Conservation (phyloP, 2,888 invertebrate genomes). For the Hirtodrosophila confusa region DNA sequence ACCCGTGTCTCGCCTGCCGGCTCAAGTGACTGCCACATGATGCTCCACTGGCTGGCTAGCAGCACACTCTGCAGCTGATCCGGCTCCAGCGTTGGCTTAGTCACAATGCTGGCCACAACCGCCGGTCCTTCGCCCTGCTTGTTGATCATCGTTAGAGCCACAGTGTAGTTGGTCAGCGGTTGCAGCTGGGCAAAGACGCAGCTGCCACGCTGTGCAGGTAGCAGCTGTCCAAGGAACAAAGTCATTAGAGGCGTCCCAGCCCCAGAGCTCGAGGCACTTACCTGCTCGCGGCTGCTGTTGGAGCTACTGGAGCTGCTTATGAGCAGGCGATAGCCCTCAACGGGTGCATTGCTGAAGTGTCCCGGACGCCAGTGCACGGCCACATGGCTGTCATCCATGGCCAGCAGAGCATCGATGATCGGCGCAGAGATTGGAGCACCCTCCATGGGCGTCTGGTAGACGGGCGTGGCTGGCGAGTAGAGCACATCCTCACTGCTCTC, state of each 20-base stretch:
- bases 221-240: slow-evolving; percentile 21
- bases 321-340: slow-evolving; percentile 91
- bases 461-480: slow-evolving; percentile 90
- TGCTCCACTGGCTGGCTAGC: slow-evolving; percentile 45
- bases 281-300: slow-evolving; percentile 88
- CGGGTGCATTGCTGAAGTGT: slow-evolving; percentile 93
- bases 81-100: slow-evolving; percentile 17
- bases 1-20: slow-evolving; percentile 61
- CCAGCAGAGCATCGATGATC: slow-evolving; percentile 89
- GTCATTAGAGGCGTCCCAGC: too few relatives aligned
- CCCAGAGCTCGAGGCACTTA: slow-evolving; percentile 69
- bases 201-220: slow-evolving; percentile 45
- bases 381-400: slow-evolving; percentile 92
- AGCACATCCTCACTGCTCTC: slow-evolving; percentile 88
- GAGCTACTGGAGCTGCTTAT: slow-evolving; percentile 12
- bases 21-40: slow-evolving; percentile 69
- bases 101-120: slow-evolving; percentile 84
- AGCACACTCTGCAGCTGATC: slow-evolving; percentile 52
- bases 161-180: slow-evolving; percentile 89
- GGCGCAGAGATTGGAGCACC: slow-evolving; percentile 92
- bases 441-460: slow-evolving; percentile 90
- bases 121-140: slow-evolving; percentile 91
- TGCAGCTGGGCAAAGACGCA: slow-evolving; percentile 85
- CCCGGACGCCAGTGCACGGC: slow-evolving; percentile 96
- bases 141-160: slow-evolving; percentile 92